phyloP scores from a whole-genome alignment of 92 coral and sea anemone species.

The Actinernus sp. region DNA sequence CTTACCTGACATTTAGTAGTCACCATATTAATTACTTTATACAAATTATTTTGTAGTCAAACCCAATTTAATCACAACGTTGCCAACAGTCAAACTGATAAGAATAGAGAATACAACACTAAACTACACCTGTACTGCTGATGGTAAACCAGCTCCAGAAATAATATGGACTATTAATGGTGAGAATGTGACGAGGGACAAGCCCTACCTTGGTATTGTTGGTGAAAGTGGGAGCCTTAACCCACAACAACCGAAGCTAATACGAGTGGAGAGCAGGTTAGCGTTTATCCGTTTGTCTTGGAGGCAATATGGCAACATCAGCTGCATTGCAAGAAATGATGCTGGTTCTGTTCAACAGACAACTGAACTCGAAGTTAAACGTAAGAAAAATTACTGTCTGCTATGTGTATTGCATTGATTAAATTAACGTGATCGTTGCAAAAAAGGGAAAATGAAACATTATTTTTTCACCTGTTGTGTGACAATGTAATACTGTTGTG shows the following conservation, averaged over 20 bases:
- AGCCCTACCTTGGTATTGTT: slow-evolving; percentile 28
- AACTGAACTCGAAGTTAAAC: slow-evolving; percentile 52
- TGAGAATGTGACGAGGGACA: slow-evolving; percentile 43
- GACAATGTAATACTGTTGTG: too few relatives aligned
- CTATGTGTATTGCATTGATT: too few relatives aligned
- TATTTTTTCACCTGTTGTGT: too few relatives aligned
- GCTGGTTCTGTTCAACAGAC: slow-evolving; percentile 44
- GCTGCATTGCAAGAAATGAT: slow-evolving; percentile 51
- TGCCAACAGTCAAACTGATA: slow-evolving; percentile 4
- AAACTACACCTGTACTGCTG: slow-evolving; percentile 68
- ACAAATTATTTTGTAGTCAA: not conserved
- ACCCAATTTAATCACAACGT: slow-evolving; percentile 11
- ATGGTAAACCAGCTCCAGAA: slow-evolving; percentile 68
- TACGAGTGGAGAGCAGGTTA: slow-evolving; percentile 13
- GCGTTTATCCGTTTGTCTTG: slow-evolving; percentile 26
- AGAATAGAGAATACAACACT: slow-evolving; percentile 55
- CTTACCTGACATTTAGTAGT: too few relatives aligned
- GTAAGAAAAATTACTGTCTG: too few relatives aligned
- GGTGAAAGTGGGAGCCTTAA: not conserved
- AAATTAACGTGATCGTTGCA: too few relatives aligned
- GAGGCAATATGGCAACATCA: slow-evolving; percentile 45
- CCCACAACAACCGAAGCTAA: slow-evolving; percentile 4
- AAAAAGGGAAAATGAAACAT: too few relatives aligned
- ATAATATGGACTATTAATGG: slow-evolving; percentile 69
- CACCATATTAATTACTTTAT: not conserved